Conservation (phyloP, 2,113 vertebrate genomes). For the Montifringilla adamsi region DNA sequence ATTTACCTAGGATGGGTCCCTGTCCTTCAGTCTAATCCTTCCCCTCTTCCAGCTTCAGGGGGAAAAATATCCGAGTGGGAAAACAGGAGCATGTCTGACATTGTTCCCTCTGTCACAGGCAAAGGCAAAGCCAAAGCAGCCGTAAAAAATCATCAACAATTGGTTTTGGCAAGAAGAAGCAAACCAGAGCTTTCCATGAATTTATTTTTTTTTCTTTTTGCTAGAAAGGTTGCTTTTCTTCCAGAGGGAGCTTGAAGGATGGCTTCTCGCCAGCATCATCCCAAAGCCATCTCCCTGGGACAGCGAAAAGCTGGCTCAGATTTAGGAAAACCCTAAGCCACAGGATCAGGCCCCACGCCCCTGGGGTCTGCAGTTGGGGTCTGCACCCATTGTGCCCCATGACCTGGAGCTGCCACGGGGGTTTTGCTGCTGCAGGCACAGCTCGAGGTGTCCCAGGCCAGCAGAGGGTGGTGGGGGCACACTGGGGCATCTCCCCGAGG, state of each 20-base stretch:
- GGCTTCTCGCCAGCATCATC: background rate
- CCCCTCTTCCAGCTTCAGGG: background rate
- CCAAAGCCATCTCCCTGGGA: background rate
- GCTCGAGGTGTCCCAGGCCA: background rate
- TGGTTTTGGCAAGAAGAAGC: constrained; percentile 6
- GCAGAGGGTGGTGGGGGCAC: background rate
- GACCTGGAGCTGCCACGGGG: background rate
- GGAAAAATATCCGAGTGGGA: background rate
- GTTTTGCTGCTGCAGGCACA: background rate
- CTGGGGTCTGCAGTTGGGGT: background rate
- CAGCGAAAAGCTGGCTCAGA: background rate
- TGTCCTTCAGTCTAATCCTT: fast-evolving
- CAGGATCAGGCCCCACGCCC: background rate
- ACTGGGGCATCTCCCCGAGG: fast-evolving
- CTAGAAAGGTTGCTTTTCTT: constrained; percentile 5
- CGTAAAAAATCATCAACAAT: background rate
- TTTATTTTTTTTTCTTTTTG: background rate
- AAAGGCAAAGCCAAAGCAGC: background rate
- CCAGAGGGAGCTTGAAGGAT: background rate
- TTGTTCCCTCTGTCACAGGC: background rate
- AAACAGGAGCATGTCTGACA: background rate
- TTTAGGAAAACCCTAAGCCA: background rate
- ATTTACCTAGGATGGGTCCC: background rate
- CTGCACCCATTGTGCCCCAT: background rate
- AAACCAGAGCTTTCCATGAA: constrained; percentile 38